Evolutionary conservation across 2,888 invertebrate species (phyloP).

Genomic region (Sphaerophoria taeniata): DNA sequence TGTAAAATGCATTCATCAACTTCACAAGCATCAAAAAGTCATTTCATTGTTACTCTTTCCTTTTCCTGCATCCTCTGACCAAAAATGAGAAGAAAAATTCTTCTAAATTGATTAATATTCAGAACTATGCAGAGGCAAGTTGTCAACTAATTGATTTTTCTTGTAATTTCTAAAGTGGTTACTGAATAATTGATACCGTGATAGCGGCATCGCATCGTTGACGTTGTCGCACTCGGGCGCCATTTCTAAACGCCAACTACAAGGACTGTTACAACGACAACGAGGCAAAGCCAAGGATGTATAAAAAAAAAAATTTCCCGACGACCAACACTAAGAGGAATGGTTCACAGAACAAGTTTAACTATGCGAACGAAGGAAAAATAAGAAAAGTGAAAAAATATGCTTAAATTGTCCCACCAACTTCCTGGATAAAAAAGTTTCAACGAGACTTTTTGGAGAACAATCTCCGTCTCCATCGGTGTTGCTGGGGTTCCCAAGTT

Average conservation of each 20-base stretch:
- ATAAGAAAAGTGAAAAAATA: constrained; percentile 31
- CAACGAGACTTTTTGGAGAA: constrained; percentile 62
- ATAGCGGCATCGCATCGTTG: constrained; percentile 30
- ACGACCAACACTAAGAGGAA: constrained; percentile 43
- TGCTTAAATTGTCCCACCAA: constrained; percentile 69
- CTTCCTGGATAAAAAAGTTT: constrained; percentile 66
- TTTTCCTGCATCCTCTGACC: not conserved
- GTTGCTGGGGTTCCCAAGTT: constrained; percentile 15
- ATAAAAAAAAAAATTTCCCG: constrained; percentile 18
- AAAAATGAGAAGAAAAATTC: constrained; percentile 18
- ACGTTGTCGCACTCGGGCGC: constrained; percentile 38
- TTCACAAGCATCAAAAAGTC: constrained; percentile 14
- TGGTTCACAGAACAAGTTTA: constrained; percentile 60
- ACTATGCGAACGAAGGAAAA: constrained; percentile 27
- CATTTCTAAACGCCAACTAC: constrained; percentile 21
- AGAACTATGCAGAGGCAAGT: constrained; percentile 56
- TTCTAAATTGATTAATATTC: constrained; percentile 70
- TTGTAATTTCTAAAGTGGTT: constrained; percentile 74
- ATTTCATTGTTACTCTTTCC: not conserved
- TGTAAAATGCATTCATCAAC: constrained; percentile 16
- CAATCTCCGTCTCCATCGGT: constrained; percentile 46
- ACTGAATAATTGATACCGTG: constrained; percentile 72
- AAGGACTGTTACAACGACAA: not conserved
- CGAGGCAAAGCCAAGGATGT: not conserved
- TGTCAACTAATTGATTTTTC: constrained; percentile 75